A percentile compares a stretch with the other conserved stretches of the same genome.
phyloP scores from a whole-genome alignment of 2,888 invertebrate species.

The Aromia moschata region DNA sequence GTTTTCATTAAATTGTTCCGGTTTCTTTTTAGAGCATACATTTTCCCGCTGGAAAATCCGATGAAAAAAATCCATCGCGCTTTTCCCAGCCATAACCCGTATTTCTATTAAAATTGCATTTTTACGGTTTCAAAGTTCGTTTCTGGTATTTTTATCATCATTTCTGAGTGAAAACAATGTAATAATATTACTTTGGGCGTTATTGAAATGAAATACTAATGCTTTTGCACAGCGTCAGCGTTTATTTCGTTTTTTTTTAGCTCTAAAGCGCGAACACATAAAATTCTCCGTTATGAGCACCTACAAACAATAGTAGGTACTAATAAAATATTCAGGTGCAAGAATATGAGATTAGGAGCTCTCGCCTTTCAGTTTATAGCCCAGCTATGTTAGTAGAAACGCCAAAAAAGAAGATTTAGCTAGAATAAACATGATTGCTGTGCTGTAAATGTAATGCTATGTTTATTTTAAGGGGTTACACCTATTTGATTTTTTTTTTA shows the following conservation, averaged over 20 bases:
- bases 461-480: too few relatives aligned
- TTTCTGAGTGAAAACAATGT: slow-evolving; percentile 58
- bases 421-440: too few relatives aligned
- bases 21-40: slow-evolving; percentile 48
- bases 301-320: slow-evolving; percentile 9
- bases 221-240: slow-evolving; percentile 41
- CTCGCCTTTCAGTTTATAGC: too few relatives aligned
- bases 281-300: slow-evolving; percentile 1
- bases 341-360: too few relatives aligned
- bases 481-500: too few relatives aligned
- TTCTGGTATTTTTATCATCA: slow-evolving; percentile 57
- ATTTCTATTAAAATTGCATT: slow-evolving; percentile 58
- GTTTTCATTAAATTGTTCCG: slow-evolving; percentile 53
- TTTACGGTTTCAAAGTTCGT: slow-evolving; percentile 56
- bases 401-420: too few relatives aligned
- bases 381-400: too few relatives aligned
- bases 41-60: slow-evolving; percentile 50
- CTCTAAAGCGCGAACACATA: slow-evolving; percentile 12
- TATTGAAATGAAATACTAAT: slow-evolving; percentile 55
- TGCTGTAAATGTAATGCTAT: too few relatives aligned
- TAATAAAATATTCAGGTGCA: slow-evolving; percentile 13
- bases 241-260: slow-evolving; percentile 14
- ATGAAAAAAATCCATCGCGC: slow-evolving; percentile 51
- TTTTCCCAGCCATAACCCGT: slow-evolving; percentile 50
- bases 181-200: slow-evolving; percentile 56